Evolutionary conservation across 1,140 invertebrate species (phyloP).

Genomic region (Neodiprion fabricii): DNA sequence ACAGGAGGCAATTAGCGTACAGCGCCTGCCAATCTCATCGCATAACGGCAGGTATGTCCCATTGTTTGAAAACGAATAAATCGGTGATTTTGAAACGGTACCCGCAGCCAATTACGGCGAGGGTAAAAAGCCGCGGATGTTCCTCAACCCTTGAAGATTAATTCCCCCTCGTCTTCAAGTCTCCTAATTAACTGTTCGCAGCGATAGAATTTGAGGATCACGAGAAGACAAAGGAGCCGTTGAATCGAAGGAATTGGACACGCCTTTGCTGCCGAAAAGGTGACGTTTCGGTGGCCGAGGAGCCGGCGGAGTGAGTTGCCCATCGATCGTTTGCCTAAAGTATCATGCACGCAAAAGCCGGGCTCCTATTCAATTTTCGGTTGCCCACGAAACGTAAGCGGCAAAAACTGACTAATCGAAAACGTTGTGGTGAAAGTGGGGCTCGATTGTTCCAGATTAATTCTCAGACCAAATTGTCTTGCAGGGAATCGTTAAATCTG

Average conservation of each 20-base stretch:
- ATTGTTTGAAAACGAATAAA: neutral
- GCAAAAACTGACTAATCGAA: too few species aligned
- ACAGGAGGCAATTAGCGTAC: constrained; percentile 59
- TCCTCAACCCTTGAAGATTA: neutral
- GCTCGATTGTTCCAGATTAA: too few species aligned
- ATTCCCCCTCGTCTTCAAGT: neutral
- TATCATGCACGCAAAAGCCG: too few species aligned
- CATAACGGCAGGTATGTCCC: constrained; percentile 44
- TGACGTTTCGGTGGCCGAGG: constrained; percentile 41
- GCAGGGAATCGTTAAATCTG: too few species aligned
- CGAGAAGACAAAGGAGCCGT: constrained; percentile 22
- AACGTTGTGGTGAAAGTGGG: too few species aligned
- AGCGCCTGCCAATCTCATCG: constrained; percentile 53
- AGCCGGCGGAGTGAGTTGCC: constrained; percentile 44
- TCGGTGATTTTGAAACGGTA: neutral
- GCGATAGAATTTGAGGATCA: constrained; percentile 45
- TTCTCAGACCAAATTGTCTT: too few species aligned
- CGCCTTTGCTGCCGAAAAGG: constrained; percentile 42
- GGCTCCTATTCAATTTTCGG: too few species aligned
- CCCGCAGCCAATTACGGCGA: neutral
- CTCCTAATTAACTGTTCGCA: neutral
- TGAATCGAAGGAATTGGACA: constrained; percentile 36
- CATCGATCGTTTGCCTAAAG: too few species aligned
- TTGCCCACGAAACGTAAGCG: too few species aligned
- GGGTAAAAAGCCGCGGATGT: neutral